Conservation (phyloP, 2,797 vertebrate genomes). For the Fratercula arctica region DNA sequence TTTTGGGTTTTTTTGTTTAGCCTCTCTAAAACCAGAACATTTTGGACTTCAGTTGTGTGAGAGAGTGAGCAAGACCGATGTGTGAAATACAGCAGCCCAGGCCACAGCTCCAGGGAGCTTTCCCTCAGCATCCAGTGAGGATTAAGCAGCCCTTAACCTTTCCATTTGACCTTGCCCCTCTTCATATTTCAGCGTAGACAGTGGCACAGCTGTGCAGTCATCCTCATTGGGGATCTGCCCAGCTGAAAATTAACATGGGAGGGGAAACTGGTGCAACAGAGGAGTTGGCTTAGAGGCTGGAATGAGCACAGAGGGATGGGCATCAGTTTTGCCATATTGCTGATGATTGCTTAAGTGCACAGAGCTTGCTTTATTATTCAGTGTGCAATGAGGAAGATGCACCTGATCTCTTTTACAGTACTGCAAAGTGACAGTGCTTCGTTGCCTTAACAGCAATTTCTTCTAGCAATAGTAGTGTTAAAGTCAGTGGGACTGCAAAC, state of each 20-base stretch:
- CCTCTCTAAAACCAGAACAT: background rate
- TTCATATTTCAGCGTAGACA: background rate
- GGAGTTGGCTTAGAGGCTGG: background rate
- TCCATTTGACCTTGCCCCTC: background rate
- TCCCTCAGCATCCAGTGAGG: background rate
- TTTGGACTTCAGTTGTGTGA: background rate
- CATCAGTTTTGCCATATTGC: background rate
- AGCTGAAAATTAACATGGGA: background rate
- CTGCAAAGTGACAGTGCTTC: background rate
- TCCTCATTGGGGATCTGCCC: background rate
- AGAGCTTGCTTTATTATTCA: background rate
- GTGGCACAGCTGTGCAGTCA: background rate
- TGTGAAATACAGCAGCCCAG: background rate
- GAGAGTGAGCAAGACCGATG: background rate
- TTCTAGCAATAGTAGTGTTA: background rate
- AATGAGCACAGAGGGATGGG: background rate
- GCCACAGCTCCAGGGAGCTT: background rate
- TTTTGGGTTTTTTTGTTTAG: background rate
- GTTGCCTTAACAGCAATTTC: background rate
- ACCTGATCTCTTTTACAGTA: background rate
- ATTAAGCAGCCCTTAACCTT: conserved; percentile 1
- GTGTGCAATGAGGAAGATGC: background rate
- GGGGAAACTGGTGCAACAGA: background rate
- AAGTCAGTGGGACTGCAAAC: conserved; percentile 17
- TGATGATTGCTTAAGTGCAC: background rate